These are phyloP conservation scores for Rhegmatorhina hoffmannsi DNA, from an alignment of 2,113 vertebrate genomes.

Conservation along the genomic window DNA sequence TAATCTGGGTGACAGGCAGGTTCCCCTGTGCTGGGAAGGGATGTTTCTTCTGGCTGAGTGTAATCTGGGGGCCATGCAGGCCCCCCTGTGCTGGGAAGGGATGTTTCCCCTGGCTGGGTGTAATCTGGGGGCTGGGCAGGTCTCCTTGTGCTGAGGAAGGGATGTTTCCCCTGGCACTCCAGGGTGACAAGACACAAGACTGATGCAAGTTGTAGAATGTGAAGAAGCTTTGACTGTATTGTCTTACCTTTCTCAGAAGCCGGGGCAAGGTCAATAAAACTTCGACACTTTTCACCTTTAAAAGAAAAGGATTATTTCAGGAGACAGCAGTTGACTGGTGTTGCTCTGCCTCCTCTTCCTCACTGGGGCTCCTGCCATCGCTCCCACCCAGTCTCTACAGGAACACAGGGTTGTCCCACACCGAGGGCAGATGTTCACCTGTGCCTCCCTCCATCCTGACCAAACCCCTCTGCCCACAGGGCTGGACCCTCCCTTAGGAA, in stretches of 20 bases:
- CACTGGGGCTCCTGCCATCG: neutral
- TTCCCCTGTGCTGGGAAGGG: neutral
- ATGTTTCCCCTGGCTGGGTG: neutral
- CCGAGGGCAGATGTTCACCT: neutral
- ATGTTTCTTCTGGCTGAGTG: neutral
- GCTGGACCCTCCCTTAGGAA: neutral
- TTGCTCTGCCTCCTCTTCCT: neutral
- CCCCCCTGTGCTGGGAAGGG: too few relatives aligned
- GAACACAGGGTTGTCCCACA: fast-evolving
- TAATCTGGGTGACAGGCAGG: neutral
- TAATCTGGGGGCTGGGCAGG: too few relatives aligned
- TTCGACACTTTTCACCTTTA: slow-evolving; percentile 95
- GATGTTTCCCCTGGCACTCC: neutral
- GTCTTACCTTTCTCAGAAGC: slow-evolving; percentile 96
- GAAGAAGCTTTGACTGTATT: neutral
- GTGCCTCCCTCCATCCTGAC: neutral
- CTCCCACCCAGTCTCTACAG: neutral
- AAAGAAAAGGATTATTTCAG: slow-evolving; percentile 48
- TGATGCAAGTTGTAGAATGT: neutral
- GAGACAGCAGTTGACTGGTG: neutral
- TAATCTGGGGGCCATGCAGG: too few relatives aligned
- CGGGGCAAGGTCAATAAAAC: slow-evolving; percentile 97
- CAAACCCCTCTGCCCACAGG: neutral
- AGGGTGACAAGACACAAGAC: neutral
- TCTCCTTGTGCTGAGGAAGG: neutral